Evolutionary conservation across 2,113 vertebrate genomes (phyloP), one percentile per base, ranked within the genome.

Genomic region (Neotragus pygmaeus): DNA sequence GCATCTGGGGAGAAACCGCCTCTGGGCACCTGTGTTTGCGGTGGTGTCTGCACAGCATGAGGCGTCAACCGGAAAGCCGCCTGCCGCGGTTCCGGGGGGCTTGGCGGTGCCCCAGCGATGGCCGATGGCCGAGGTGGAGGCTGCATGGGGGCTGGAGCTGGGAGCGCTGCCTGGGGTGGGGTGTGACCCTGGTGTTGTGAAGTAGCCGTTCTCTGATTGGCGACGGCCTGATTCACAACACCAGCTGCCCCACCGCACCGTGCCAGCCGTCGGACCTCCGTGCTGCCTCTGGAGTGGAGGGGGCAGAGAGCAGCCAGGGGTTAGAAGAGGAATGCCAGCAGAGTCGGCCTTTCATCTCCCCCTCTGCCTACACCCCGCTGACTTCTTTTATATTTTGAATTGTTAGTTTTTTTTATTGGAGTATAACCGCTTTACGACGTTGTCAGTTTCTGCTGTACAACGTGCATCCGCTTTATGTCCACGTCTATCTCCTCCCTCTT

Each of bases 141-240:
- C 7, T 1, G 3, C 39, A 36, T 7, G 9, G 77, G 39, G 43
- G 86, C 85, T 1, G 36, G 36, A 28, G 57, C 64, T 45, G 25
- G 13, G 58, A 78, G 0, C 0, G 99, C 86, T 3, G 99, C 95
- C 91, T 25, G 98, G 97, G 98, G 99, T 98, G 96, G 28, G 89
- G 99, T 99, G 99, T 96, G 97, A 99, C 99, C 99, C 99, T 99
- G 99, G 99, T 99, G 99, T 99, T 99, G 99, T 99, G 99, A 99
- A 99, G 99, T 99, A 99, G 99, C 99, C 99, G 99, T 99, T 99
- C 98, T 99, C 98, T 97, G 94, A 99, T 98, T 97, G 99, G 99
- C 97, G 98, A 98, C 99, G 99, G 99, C 99, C 99, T 99, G 99
- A 99, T 99, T 99, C 99, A 99, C 99, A 99, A 99, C 99, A 99